Evolutionary conservation across 2,888 invertebrate genomes (phyloP).

Genomic region (Hermaeophaga mercurialis): DNA sequence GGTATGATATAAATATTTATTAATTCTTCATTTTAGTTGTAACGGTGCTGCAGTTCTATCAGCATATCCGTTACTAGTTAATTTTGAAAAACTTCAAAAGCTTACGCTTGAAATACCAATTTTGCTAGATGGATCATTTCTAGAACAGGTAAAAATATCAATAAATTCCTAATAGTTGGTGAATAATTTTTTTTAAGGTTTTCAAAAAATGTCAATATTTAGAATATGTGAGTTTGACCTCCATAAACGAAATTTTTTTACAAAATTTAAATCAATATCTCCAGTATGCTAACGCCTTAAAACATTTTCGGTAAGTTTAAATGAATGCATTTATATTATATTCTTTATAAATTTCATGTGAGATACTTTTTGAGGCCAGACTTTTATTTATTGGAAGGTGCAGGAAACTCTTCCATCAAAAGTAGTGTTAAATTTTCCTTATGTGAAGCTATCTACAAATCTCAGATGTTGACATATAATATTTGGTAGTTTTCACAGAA

Average conservation of each 20-base stretch:
- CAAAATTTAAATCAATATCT: neutral
- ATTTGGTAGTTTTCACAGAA: too few relatives aligned
- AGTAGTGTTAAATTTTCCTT: too few relatives aligned
- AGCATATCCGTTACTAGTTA: neutral
- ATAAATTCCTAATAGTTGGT: too few relatives aligned
- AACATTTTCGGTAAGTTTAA: neutral
- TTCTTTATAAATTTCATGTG: too few relatives aligned
- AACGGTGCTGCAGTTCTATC: neutral
- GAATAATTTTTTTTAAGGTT: neutral
- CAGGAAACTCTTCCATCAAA: too few relatives aligned
- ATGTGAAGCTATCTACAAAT: too few relatives aligned
- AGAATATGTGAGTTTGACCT: neutral
- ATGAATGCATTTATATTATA: too few relatives aligned
- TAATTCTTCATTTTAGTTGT: neutral
- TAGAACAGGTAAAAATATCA: constrained; percentile 1
- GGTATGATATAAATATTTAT: neutral
- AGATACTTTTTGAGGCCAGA: too few relatives aligned
- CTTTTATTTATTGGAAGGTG: too few relatives aligned
- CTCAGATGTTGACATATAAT: too few relatives aligned
- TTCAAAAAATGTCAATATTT: neutral
- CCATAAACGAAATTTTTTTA: neutral
- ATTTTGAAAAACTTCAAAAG: neutral
- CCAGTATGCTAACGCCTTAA: neutral
- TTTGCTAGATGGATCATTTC: neutral
- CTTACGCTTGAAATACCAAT: neutral